Percentiles rank a stretch among this genome's conserved stretches.
Conservation (phyloP, 2,888 invertebrate genomes). For the Pristionchus mayeri region DNA sequence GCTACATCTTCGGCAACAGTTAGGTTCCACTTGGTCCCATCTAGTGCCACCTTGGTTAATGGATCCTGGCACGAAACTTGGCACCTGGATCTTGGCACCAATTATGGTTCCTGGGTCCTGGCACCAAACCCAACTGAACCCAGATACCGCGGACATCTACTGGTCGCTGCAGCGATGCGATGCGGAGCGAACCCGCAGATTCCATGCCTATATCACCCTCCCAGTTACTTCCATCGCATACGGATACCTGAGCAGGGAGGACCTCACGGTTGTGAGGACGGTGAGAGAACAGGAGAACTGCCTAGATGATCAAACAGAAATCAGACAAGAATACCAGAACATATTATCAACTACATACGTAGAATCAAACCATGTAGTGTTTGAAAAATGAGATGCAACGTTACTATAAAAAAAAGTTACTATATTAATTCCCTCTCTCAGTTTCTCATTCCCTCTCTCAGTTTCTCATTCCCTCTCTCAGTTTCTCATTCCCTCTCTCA, state of each 20-base stretch:
- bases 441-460: too few species aligned
- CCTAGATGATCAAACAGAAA: too few species aligned
- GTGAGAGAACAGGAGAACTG: too few species aligned
- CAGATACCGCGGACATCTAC: conserved; percentile 40
- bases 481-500: too few species aligned
- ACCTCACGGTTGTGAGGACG: not conserved
- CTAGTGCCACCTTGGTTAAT: not conserved
- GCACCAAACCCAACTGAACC: not conserved
- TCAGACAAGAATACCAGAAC: too few species aligned
- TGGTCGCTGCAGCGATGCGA: conserved; percentile 11
- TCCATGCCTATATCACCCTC: conserved; percentile 9
- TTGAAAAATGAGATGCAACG: too few species aligned
- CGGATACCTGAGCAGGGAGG: conserved; percentile 28
- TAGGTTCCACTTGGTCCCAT: not conserved
- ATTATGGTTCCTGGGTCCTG: not conserved
- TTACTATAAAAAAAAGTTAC: too few species aligned
- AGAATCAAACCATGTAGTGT: too few species aligned
- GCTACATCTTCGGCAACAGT: conserved; percentile 16
- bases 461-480: too few species aligned
- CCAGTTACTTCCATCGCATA: conserved; percentile 19
- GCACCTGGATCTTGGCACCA: not conserved
- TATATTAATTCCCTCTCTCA: too few species aligned
- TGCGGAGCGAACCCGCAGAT: not conserved
- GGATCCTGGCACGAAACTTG: not conserved
- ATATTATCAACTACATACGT: too few species aligned